A percentile compares a stretch with the other conserved stretches of the same genome.
Conservation (phyloP, 2,113 vertebrate species). For the Eptesicus fuscus region DNA sequence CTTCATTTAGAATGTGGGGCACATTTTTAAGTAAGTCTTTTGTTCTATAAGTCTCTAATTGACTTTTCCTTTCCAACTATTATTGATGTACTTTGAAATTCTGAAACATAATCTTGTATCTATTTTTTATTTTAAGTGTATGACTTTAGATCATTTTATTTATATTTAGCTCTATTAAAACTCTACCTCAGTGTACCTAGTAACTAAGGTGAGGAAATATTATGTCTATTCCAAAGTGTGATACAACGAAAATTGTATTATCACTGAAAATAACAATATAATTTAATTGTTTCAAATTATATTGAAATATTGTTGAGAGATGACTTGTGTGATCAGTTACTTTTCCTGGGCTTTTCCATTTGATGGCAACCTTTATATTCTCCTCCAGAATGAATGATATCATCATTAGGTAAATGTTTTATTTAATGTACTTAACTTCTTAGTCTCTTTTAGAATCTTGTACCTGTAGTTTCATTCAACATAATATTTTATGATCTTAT, state of each 20-base stretch:
- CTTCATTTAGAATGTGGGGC: not conserved
- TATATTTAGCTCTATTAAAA: constrained; percentile 17
- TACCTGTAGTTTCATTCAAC: not conserved
- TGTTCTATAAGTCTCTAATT: not conserved
- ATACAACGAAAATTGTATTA: not conserved
- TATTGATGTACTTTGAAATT: constrained; percentile 8
- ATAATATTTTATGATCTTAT: constrained; percentile 16
- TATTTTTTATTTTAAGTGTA: not conserved
- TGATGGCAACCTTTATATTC: constrained; percentile 16
- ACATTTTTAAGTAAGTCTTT: not conserved
- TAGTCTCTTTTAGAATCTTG: constrained; percentile 7
- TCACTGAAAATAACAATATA: not conserved
- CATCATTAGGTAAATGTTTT: not conserved
- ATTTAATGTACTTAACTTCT: not conserved
- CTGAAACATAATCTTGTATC: not conserved
- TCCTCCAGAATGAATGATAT: not conserved
- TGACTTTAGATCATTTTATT: constrained; percentile 20
- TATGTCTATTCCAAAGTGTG: not conserved
- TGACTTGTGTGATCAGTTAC: not conserved
- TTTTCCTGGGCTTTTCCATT: not conserved
- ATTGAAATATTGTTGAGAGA: not conserved
- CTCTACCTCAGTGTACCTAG: not conserved
- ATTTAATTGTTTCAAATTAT: constrained; percentile 36
- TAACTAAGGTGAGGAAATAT: not conserved
- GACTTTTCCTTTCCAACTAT: not conserved